Evolutionary conservation across 1,140 invertebrate genomes (phyloP).

Genomic region (Polypedilum vanderplanki): DNA sequence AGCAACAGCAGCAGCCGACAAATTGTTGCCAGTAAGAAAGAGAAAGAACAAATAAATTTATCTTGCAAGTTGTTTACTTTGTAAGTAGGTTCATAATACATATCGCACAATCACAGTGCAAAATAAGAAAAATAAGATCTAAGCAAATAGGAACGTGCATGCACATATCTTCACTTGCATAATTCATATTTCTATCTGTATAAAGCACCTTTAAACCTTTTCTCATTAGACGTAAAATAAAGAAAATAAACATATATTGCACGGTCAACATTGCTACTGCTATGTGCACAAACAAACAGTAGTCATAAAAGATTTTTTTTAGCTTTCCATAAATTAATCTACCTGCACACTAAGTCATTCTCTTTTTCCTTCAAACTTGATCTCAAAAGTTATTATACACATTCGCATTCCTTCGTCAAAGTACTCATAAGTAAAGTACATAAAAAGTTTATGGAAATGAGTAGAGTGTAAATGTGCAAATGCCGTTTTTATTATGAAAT

Average conservation of each 20-base stretch:
- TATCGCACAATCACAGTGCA: no score
- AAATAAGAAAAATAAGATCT: no score
- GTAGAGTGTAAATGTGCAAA: not conserved
- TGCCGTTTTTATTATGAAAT: constrained; percentile 1
- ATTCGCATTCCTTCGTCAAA: constrained; percentile 1
- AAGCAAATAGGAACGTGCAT: no score
- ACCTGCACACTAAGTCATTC: not conserved
- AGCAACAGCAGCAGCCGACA: no score
- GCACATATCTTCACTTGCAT: not conserved
- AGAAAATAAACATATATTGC: not conserved
- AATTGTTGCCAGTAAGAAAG: no score
- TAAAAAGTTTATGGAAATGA: constrained; percentile 3
- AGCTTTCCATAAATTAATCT: not conserved
- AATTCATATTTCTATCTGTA: not conserved
- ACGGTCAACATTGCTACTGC: not conserved
- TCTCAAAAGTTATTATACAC: not conserved
- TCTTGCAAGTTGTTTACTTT: no score
- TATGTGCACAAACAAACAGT: not conserved
- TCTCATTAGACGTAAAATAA: not conserved
- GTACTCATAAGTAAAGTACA: not conserved
- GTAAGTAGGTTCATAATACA: no score
- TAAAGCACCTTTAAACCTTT: constrained; percentile 1
- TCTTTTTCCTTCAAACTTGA: not conserved
- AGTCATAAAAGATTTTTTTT: not conserved
- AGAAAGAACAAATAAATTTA: no score